Evolutionary conservation across 2,113 vertebrate species (phyloP), one percentile per base, ranked within the genome.

Genomic region (Corapipo altera): DNA sequence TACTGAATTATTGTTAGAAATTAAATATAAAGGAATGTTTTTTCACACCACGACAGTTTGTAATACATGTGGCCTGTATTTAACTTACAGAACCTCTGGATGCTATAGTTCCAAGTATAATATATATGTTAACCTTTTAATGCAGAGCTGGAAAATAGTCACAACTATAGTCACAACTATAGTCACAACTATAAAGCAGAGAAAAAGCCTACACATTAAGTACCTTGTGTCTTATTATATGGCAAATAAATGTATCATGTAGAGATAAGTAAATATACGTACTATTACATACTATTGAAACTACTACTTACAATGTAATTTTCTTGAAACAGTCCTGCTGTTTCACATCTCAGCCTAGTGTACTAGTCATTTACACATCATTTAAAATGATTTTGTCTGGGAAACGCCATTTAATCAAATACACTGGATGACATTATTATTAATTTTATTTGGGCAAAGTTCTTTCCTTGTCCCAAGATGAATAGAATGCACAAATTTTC

Each of bases 71-170:
- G 54, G 39, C 62, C 17, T 64, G 8, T 23, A 83, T 70, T 73
- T 84, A 73, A 87, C 26, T 62, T 49, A 76, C 6, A 19, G 27
- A 85, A 95, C 41, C 15, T n/a, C 59, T 51, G 33, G 27, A 80
- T 27, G 20, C 15, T 51, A 28, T 1, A 71, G 51, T 26, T 74
- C 21, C 12, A 81, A 37, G 15, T 12, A 59, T 1, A 0, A 0
- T 15, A 4, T 15, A 28, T 9, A 27, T 0, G 0, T 41, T 41
- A 54, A 62, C 11, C 5, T 35, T 88, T 62, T 46, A 65, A 76
- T 26, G 32, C 52, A 91, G n/a, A 73, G 41, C 37, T 57, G 41
- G 35, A 87, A 64, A 64, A 66, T 1, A 77, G 43, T n/a, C 39
- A n/a, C n/a, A 74, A 19, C 9, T 28, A 41, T 13, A 83, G n/a